Percentiles rank a stretch among this genome's conserved stretches.
These are phyloP conservation scores for Chaetops frenatus DNA, from an alignment of 2,113 vertebrate species.

Conservation along the genomic window DNA sequence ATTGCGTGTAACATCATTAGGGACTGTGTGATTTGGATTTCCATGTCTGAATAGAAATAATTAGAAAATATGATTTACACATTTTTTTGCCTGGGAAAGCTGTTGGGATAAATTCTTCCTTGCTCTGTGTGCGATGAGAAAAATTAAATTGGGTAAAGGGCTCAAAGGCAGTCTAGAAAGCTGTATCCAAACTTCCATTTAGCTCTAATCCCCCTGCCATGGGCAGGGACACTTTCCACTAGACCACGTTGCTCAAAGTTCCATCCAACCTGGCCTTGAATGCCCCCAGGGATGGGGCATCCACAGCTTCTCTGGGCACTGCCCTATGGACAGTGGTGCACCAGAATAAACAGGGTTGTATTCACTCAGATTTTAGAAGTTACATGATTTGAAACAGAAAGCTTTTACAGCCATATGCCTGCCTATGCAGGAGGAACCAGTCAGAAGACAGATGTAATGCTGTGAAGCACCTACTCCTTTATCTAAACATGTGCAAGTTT, in stretches of 20 bases:
- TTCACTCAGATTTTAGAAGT: background rate
- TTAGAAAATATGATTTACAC: background rate
- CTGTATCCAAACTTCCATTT: background rate
- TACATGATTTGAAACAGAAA: background rate
- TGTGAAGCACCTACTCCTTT: background rate
- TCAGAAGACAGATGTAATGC: background rate
- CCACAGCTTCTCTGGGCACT: background rate
- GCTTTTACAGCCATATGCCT: background rate
- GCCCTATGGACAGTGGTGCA: background rate
- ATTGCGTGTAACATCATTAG: background rate
- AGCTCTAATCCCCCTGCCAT: background rate
- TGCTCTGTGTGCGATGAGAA: background rate
- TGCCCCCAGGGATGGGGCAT: background rate
- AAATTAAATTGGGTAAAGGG: background rate
- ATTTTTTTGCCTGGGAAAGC: background rate
- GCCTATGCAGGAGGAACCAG: background rate
- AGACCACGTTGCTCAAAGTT: background rate
- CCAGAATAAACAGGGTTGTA: background rate
- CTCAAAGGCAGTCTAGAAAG: background rate
- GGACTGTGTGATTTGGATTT: constrained; percentile 29
- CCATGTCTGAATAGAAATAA: constrained; percentile 29
- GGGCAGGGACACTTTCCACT: background rate
- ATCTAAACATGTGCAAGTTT: background rate
- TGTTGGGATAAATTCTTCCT: background rate
- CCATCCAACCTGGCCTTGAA: background rate